Evolutionary conservation across 2,113 vertebrate genomes (phyloP).

Genomic region (Cryptotis parvus): DNA sequence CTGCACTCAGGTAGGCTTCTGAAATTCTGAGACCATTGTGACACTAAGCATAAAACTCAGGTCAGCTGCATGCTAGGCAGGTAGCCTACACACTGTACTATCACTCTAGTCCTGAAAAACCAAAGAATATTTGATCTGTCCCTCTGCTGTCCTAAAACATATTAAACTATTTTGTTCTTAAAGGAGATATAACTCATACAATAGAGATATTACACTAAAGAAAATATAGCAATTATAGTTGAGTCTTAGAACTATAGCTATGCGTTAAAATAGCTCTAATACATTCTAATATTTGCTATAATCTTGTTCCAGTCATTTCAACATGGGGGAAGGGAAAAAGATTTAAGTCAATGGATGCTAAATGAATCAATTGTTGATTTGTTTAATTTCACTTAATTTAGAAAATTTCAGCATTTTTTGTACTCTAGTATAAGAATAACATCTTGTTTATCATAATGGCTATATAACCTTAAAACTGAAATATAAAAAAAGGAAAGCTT

Average conservation of each 20-base stretch:
- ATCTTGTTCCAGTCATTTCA: not conserved
- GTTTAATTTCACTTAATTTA: conserved; percentile 11
- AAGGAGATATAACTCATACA: not conserved
- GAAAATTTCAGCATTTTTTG: not conserved
- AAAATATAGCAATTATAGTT: not conserved
- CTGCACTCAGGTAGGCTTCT: too few relatives aligned
- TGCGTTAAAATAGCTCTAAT: not conserved
- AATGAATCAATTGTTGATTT: conserved; percentile 30
- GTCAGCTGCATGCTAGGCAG: too few relatives aligned
- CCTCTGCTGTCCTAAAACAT: not conserved
- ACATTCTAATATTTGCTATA: not conserved
- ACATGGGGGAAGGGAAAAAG: not conserved
- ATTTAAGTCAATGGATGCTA: not conserved
- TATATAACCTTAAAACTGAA: not conserved
- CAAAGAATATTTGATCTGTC: not conserved
- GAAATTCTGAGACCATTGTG: too few relatives aligned
- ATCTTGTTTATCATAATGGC: not conserved
- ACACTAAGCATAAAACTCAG: too few relatives aligned
- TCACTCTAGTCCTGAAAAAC: not conserved
- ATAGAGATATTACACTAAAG: not conserved
- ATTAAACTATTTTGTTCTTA: conserved; percentile 21
- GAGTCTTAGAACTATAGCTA: not conserved
- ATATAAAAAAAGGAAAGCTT: conserved; percentile 41
- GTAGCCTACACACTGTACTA: too few relatives aligned
- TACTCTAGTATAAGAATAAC: not conserved